Evolutionary conservation across 64 coral and sea anemone species (phyloP), one percentile per base, ranked within the genome.

Genomic region (Orbicella faveolata): DNA sequence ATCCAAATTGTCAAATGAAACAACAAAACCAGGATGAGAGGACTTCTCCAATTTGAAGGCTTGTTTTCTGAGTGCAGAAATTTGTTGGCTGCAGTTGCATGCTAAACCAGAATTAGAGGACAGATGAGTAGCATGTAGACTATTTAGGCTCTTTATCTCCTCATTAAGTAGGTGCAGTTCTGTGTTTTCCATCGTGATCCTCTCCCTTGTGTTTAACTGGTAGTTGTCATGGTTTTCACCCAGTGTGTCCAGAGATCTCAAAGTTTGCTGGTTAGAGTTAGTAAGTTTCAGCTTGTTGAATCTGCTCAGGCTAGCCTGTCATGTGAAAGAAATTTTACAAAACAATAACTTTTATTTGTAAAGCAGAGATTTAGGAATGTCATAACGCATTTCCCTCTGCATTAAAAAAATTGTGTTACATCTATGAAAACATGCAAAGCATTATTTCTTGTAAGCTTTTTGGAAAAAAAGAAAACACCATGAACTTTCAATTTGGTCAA

Each of bases 241-340:
- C 19, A 90, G 30, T 2, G 20, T 90, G 44, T 90, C 88, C 30
- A 90, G 39, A 8, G 66, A 61, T 21, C 7, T 55, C 15, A 90
- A n/a, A 74, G 68, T 82, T 4, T 75, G 78, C n/a, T 23, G 14
- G 53, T 90, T 90, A 19, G 78, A 90, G 37, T 73, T 90, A 20
- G 78, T 74, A 77, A 90, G 11, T 36, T 81, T 90, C n/a, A 90
- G 48, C 33, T 64, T 90, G 89, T 83, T 90, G 57, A 90, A 70
- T 48, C 78, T 81, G 53, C 48, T n/a, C 1, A 90, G 63, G 73
- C 21, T 90, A 73, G 78, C 78, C 78, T 90, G 64, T 80, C 18
- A 18, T 0, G 20, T 41, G 3, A 23, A 39, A 52, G 35, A 35
- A 23, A 41, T 48, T 48, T 48, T 48, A 48, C 2, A 48, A 48